Percentiles rank a stretch among this genome's conserved stretches.
phyloP scores from a whole-genome alignment of 2,888 invertebrate genomes.

The Hecatera dysodea region DNA sequence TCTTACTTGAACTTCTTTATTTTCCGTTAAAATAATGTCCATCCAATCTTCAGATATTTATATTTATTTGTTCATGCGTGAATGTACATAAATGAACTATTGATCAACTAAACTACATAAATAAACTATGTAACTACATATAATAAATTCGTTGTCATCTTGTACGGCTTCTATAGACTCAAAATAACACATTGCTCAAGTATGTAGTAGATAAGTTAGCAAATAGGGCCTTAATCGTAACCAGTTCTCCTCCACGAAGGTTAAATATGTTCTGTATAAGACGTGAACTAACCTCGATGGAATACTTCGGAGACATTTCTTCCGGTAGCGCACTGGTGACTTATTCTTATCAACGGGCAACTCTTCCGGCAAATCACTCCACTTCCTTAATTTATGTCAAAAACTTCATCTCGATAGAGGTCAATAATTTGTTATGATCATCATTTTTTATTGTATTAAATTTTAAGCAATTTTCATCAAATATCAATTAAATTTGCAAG shows the following conservation, averaged over 20 bases:
- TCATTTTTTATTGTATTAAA: constrained; percentile 32
- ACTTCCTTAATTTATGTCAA: constrained; percentile 76
- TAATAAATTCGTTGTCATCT: constrained; percentile 41
- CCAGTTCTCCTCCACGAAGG: constrained; percentile 76
- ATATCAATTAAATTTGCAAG: constrained; percentile 29
- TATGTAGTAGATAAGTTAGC: constrained; percentile 46
- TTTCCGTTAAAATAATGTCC: constrained; percentile 34
- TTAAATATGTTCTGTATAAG: constrained; percentile 65
- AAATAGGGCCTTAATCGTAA: constrained; percentile 67
- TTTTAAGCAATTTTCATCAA: constrained; percentile 38
- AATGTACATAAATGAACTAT: constrained; percentile 25
- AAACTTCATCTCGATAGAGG: constrained; percentile 70
- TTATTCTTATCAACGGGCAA: constrained; percentile 49
- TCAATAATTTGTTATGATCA: constrained; percentile 49
- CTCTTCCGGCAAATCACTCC: constrained; percentile 75
- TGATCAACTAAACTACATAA: constrained; percentile 31
- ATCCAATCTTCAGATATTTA: constrained; percentile 22
- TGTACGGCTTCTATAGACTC: constrained; percentile 28
- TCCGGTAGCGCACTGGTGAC: constrained; percentile 72
- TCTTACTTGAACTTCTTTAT: constrained; percentile 57
- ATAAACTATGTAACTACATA: constrained; percentile 28
- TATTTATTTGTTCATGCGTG: constrained; percentile 9
- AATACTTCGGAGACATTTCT: constrained; percentile 70
- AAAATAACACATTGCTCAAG: constrained; percentile 42
- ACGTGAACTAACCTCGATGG: constrained; percentile 71